Evolutionary conservation across 2,797 vertebrate genomes (phyloP).

Genomic region (Girardinus metallicus): DNA sequence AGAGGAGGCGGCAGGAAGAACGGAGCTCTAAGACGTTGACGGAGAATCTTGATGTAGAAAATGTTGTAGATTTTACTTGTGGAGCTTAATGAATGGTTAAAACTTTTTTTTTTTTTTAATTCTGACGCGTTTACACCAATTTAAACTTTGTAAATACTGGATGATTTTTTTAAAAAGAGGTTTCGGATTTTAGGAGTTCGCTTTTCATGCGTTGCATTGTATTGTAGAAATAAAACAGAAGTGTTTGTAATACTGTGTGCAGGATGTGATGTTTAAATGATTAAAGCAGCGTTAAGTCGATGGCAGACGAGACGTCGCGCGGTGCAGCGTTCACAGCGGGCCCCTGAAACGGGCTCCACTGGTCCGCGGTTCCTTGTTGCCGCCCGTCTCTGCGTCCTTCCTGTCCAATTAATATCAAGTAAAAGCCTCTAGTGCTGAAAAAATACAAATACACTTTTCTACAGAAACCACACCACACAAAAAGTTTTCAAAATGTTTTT

Average conservation of each 20-base stretch:
- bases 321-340: too few relatives aligned
- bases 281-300: neutral
- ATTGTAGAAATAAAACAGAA: conserved; percentile 43
- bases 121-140: neutral
- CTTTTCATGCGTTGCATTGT: conserved; percentile 11
- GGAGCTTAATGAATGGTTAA: neutral
- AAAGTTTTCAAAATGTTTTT: conserved; percentile 65
- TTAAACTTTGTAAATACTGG: conserved; percentile 6
- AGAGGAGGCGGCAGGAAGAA: conserved; percentile 23
- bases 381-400: too few relatives aligned
- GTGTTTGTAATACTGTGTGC: neutral
- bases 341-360: too few relatives aligned
- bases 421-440: too few relatives aligned
- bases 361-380: too few relatives aligned
- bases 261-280: neutral
- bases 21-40: conserved; percentile 12
- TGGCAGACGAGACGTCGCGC: too few relatives aligned
- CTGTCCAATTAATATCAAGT: too few relatives aligned
- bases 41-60: neutral
- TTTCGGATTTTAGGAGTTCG: conserved; percentile 9
- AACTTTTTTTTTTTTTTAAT: neutral
- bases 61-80: neutral
- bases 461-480: conserved; percentile 28
- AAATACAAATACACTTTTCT: too few relatives aligned
- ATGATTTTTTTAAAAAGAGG: neutral